A percentile compares a stretch with the other conserved stretches of the same genome.
Evolutionary conservation across 2,797 vertebrate species (phyloP).

Genomic region (Muraenolepis orangiensis): DNA sequence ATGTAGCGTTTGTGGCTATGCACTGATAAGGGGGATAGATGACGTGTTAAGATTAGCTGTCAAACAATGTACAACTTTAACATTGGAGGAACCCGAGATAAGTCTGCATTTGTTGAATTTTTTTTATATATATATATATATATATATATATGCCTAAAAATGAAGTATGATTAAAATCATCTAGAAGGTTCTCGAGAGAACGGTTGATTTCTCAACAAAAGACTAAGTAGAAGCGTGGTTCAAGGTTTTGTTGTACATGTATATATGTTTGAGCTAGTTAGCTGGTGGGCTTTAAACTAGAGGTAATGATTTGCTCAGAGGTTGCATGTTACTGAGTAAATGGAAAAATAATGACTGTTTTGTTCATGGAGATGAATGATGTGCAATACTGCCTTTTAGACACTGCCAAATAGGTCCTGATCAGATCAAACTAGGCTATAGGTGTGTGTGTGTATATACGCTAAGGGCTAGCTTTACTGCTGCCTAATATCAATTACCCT

Average conservation of each 20-base stretch:
- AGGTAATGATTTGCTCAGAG: slow-evolving; percentile 1
- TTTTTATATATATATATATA: not conserved
- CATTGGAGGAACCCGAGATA: not conserved
- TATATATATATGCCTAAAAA: not conserved
- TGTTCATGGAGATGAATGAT: slow-evolving; percentile 5
- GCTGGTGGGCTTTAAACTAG: not conserved
- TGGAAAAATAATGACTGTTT: not conserved
- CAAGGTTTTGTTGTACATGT: not conserved
- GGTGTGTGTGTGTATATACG: slow-evolving; percentile 6
- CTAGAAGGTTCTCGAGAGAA: not conserved
- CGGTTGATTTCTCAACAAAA: not conserved
- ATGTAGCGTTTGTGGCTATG: not conserved
- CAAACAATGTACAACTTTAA: not conserved
- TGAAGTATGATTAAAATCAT: not conserved
- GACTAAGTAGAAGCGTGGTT: not conserved
- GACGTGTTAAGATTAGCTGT: not conserved
- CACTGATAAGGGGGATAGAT: not conserved
- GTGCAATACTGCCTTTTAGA: slow-evolving; percentile 53
- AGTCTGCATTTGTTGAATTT: not conserved
- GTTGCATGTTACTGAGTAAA: not conserved
- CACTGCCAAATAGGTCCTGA: slow-evolving; percentile 47
- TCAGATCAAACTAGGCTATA: not conserved
- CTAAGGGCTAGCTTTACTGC: slow-evolving; percentile 6
- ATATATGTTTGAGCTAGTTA: not conserved
- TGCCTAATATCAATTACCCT: not conserved